Base-by-base conservation (phyloP, 1,140 invertebrate species). In the Drosophila sucinea region DNA sequence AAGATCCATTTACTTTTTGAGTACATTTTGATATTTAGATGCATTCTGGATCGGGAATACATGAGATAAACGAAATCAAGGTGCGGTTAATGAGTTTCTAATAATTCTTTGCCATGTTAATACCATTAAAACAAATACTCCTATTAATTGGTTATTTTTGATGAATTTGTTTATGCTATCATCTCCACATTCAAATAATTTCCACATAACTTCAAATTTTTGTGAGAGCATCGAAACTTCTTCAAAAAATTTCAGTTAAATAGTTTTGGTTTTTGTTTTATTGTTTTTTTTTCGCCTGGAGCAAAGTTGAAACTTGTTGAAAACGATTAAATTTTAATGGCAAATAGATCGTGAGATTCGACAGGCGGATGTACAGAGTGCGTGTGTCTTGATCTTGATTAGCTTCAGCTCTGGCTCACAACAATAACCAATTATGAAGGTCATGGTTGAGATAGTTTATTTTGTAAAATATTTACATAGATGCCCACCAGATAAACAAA, bases 391-490 rank as follows among this genome's bases (percentile, higher is more conserved):
- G 68, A 78, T 78, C 75, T 78, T 78, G 75, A 78, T 78, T 78
- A 66, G 68, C 44, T 51, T 27, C 27, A 51, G 44, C 44, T 51
- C 60, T 58, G 41, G 55, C 60, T 61, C 30, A 58, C 57, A 71
- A 60, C 67, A 70, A 60, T 54, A 73, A 61, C 47, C 47, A 57
- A 71, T 70, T 57, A 66, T 77, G 73, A 77, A 77, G 73, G 73
- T 58, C 66, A 47, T 11, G 60, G 73, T 69, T 76, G 73, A 76
- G 73, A 70, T 77, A 35, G 73, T 64, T 56, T 70, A 65, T 77
- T 55, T 56, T 70, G 60, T 77, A 77, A 77, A 77, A 77, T 77
- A 77, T 77, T 77, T 77, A 77, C 73, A 77, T 77, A 75, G 71
- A 27, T 72, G 44, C 44, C 44, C 44, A 51, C 44, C 25, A 51